Evolutionary conservation across 2,797 vertebrate genomes (phyloP), one percentile per base, ranked within the genome.

Genomic region (Nasua narica): DNA sequence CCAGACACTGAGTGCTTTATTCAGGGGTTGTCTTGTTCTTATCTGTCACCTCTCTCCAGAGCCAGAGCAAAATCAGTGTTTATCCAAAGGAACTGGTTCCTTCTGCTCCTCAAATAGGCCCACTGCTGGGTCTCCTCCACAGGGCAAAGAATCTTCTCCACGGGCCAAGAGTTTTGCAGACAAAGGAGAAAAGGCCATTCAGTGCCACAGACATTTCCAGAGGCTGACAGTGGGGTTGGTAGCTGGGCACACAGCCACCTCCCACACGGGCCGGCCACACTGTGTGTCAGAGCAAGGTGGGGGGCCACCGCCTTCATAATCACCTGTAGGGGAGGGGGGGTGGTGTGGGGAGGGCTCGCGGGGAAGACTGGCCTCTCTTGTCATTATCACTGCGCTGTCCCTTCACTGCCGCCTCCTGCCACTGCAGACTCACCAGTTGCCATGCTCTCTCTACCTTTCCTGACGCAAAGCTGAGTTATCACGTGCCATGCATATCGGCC

Each of bases 161-260:
- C 1, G 16, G 56, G 87, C 69, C 85, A 89, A 93, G 56, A 90
- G 65, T 54, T 67, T 87, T 74, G 48, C 52, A 79, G 82, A 96
- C 91, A 92, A 79, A 93, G 70, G 9, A 90, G 77, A 52, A 96
- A 85, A 62, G 83, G 69, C 60, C 86, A 82, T 79, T 92, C 5
- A 15, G 54, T 56, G 46, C 82, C 83, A 46, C 19, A 77, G 88
- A 74, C 25, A 40, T 88, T 92, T 74, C 79, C 79, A 83, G 70
- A 95, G 72, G 69, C 35, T 3, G 7, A 35, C 50, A 27, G 65
- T 7, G 21, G 29, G 62, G 46, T 0, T 74, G 76, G 35, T 0
- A 5, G 21, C 50, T 43, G 58, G 67, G 85, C 40, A 67, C 65
- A 56, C 2, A 37, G 87, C 74, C 46, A 81, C 87, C n/a, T 83